These are phyloP conservation scores for Acleris literana DNA, from an alignment of 2,888 invertebrate genomes.

Conservation along the genomic window DNA sequence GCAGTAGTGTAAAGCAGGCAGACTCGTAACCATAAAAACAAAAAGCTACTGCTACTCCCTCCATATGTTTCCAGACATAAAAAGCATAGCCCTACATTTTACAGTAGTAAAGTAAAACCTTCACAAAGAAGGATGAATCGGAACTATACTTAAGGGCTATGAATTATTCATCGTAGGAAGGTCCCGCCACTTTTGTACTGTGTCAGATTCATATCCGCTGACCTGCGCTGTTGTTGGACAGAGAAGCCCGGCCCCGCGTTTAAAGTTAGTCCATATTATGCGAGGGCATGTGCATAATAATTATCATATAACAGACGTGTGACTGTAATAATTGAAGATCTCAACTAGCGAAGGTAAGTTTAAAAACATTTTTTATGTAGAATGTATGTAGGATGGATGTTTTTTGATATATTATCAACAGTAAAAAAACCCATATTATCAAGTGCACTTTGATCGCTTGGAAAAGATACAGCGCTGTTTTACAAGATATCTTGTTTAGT, in stretches of 20 bases:
- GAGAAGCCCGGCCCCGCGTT: slow-evolving; percentile 2
- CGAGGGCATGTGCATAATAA: slow-evolving; percentile 8
- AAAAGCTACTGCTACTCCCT: no score
- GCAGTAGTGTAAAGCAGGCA: no score
- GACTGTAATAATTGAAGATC: no score
- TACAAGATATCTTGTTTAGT: no score
- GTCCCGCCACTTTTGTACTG: slow-evolving; percentile 50
- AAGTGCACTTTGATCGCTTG: no score
- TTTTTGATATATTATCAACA: no score
- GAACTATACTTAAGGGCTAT: slow-evolving; percentile 56
- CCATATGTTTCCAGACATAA: background rate
- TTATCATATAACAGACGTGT: background rate
- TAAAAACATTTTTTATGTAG: no score
- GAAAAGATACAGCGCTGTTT: no score
- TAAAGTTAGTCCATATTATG: slow-evolving; percentile 6
- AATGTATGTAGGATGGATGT: no score
- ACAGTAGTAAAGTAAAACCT: slow-evolving; percentile 41
- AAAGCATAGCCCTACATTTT: background rate
- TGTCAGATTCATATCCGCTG: slow-evolving; percentile 58
- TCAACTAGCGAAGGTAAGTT: no score
- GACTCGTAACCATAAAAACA: no score
- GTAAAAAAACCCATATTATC: background rate
- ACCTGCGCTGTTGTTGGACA: slow-evolving; percentile 41
- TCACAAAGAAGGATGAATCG: slow-evolving; percentile 58
- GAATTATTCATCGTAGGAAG: slow-evolving; percentile 60